Conservation (phyloP, 2,797 vertebrate species). For the Ctenosaura bakeri region DNA sequence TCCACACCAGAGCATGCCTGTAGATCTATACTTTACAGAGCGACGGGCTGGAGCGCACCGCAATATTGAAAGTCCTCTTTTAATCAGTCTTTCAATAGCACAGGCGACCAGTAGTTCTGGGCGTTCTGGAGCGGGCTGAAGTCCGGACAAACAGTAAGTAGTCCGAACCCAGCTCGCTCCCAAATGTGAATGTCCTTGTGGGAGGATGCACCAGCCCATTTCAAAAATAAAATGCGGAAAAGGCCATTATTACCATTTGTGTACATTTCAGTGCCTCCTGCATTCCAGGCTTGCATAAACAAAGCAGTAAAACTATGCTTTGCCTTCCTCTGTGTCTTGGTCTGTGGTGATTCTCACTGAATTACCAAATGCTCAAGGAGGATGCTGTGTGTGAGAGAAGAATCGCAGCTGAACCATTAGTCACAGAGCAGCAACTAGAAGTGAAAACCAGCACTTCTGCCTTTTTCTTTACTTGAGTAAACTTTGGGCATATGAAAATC, state of each 20-base stretch:
- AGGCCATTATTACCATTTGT: background rate
- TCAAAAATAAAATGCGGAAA: too few species aligned
- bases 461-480: background rate
- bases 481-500: background rate
- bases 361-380: constrained; percentile 18
- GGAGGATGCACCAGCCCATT: too few species aligned
- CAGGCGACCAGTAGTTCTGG: too few species aligned
- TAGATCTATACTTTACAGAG: too few species aligned
- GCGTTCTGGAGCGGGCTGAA: too few species aligned
- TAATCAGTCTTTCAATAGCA: too few species aligned
- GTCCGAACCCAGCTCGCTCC: too few species aligned
- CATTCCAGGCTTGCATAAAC: constrained; percentile 24
- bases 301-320: background rate
- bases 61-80: too few species aligned
- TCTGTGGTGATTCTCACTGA: background rate
- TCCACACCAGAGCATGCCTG: too few species aligned
- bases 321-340: background rate
- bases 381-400: constrained; percentile 6
- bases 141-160: too few species aligned
- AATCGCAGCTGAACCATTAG: background rate
- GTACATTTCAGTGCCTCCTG: background rate
- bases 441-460: background rate
- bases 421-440: background rate
- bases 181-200: too few species aligned
- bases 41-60: too few species aligned